phyloP scores from a whole-genome alignment of 2,113 vertebrate species.

The Ceyx cyanopectus region DNA sequence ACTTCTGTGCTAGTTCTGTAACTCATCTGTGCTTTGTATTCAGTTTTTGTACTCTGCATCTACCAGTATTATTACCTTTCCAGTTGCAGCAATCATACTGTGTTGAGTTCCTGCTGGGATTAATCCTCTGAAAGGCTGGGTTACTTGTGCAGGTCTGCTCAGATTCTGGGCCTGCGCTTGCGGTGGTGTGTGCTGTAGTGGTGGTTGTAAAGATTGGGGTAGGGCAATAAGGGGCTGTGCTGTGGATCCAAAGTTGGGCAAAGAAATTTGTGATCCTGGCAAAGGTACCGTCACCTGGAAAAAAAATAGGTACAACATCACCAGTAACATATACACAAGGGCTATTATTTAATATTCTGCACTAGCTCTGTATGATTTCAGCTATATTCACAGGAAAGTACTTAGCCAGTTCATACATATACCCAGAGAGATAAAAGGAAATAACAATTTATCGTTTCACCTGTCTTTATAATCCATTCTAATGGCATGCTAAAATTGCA shows the following conservation, averaged over 20 bases:
- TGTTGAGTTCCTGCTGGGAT: slow-evolving; percentile 89
- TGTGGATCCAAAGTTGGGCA: slow-evolving; percentile 93
- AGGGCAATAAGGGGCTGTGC: slow-evolving; percentile 94
- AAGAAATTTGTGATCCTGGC: slow-evolving; percentile 91
- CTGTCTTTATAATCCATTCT: not conserved
- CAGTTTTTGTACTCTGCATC: not conserved
- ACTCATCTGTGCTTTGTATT: not conserved
- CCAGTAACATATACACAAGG: slow-evolving; percentile 3
- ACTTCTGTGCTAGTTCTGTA: not conserved
- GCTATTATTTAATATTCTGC: not conserved
- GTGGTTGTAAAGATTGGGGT: slow-evolving; percentile 86
- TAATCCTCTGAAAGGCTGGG: slow-evolving; percentile 89
- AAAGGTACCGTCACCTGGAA: slow-evolving; percentile 90
- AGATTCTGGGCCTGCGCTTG: slow-evolving; percentile 90
- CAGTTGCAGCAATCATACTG: slow-evolving; percentile 91
- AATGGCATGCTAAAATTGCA: not conserved
- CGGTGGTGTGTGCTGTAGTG: slow-evolving; percentile 85
- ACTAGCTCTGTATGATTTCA: not conserved
- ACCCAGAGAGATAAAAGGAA: not conserved
- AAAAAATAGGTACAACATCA: not conserved
- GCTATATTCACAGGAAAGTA: not conserved
- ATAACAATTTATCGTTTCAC: not conserved
- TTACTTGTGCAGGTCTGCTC: slow-evolving; percentile 88
- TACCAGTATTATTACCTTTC: slow-evolving; percentile 81
- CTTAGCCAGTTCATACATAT: not conserved